Evolutionary conservation across 2,888 invertebrate genomes (phyloP), one percentile per base, ranked within the genome.

Genomic region (Sphecodes monilicornis): DNA sequence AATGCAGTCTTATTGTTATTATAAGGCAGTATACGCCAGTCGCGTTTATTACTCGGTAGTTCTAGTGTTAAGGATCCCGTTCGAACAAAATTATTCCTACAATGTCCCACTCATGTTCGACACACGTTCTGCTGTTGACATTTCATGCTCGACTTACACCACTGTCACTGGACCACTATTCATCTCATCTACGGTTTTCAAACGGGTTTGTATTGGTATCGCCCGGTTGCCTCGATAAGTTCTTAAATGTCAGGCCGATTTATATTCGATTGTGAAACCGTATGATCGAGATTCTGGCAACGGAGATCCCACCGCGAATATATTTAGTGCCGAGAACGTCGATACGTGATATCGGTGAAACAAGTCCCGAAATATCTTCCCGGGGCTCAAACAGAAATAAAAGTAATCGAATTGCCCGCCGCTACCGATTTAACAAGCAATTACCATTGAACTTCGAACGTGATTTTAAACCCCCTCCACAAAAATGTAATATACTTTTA

Each of bases 341-440:
- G 72, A 43, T 70, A 76, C 72, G 41, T 39, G 69, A 73, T 76
- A 82, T 82, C 72, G 72, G 60, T 2, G 83, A 43, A 82, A 76
- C 83, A 82, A 76, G 76, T 36, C 50, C 73, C 76, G 83, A 84
- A 83, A 77, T 84, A 84, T 76, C 83, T 73, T 57, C 50, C 72
- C 68, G 60, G 41, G 41, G 60, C 68, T 29, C 69, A 69, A 83
- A 82, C 73, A 54, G 83, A 83, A 82, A 77, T 77, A 84, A 84
- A 84, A 73, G 72, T 77, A 76, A 83, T 84, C 76, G 83, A 54
- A 70, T 50, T 16, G 46, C 26, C 26, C 18, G 6, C 16, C 22
- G 41, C 41, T 13, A 54, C 32, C 32, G 32, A 72, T 41, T 70
- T 66, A 73, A 69, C 76, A 60, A 77, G 50, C 73, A 72, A 76